phyloP scores from a whole-genome alignment of 2,113 vertebrate genomes.

The Sylvietta virens region DNA sequence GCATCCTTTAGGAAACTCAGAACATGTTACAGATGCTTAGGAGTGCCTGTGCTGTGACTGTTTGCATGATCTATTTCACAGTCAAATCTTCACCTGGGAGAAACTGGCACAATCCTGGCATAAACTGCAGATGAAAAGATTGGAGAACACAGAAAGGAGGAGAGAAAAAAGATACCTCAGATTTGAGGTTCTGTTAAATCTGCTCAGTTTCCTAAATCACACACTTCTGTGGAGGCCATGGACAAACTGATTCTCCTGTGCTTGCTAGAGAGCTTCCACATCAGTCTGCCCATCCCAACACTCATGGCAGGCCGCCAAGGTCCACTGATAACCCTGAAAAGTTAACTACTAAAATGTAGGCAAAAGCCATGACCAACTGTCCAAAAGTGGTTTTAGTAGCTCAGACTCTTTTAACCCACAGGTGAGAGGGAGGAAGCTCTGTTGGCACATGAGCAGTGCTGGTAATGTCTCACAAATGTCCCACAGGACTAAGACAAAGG shows the following conservation, averaged over 20 bases:
- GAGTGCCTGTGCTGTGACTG: neutral
- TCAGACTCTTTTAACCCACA: neutral
- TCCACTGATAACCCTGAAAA: neutral
- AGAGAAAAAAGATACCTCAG: neutral
- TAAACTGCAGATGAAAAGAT: neutral
- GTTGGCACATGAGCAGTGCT: fast-evolving
- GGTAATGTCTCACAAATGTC: neutral
- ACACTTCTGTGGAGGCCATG: neutral
- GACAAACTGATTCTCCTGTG: neutral
- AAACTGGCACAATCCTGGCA: neutral
- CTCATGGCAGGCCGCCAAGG: neutral
- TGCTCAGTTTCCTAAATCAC: neutral
- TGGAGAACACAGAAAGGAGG: neutral
- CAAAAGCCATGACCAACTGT: neutral
- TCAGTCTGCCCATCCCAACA: fast-evolving
- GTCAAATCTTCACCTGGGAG: neutral
- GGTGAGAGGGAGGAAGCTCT: neutral
- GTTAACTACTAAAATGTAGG: neutral
- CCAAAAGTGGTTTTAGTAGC: neutral
- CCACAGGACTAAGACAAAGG: neutral
- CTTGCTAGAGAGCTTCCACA: neutral
- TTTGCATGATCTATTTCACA: neutral
- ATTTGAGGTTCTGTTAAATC: neutral
- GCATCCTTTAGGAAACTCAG: neutral
- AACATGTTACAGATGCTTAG: neutral